Evolutionary conservation across 92 coral and sea anemone species (phyloP), one percentile per base, ranked within the genome.

Genomic region (Heteractis magnifica): DNA sequence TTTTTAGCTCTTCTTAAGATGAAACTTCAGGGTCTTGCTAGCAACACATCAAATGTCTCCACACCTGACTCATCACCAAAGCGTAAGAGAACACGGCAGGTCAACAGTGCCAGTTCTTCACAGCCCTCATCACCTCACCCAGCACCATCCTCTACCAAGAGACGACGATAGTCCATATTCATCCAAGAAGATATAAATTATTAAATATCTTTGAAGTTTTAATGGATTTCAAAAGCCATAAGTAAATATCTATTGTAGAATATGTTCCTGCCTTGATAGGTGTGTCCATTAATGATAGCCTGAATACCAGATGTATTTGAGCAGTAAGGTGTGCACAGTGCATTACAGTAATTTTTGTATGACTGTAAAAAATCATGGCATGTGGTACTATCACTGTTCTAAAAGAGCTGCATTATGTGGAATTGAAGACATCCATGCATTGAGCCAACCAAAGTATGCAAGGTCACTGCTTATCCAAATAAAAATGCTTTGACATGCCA

Each of bases 31-130:
- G 92, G 92, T 41, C 80, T 97, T 11, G 87, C 95, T 34, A 88
- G 90, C 79, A 86, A 86, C 70, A 82, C 98, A 19, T 95, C 98
- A 50, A 91, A 90, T 74, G 88, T 95, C 9, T 85, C 97, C 44
- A 97, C 99, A 8, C 99, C 99, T n/a, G 99, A 97, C 79, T 94
- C 99, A 0, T 97, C 99, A 50, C 99, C 99, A 55, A 97, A 97
- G 86, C 87, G 99, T 20, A 97, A 97, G 83, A 88, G 99, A 84
- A 97, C 99, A 12, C 91, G 99, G 65, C 97, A 92, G 71, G 99
- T 91, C 10, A 97, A 94, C 89, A 93, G 97, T 87, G 94, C 97
- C 60, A 93, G 95, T 71, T 92, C 99, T 5, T 97, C 99, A 12
- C 99, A 97, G 87, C 99, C 99, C 2, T 90, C 99, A 8, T 97